Base-by-base conservation (phyloP, 92 coral and sea anemone species). In the Paragorgia papillata region DNA sequence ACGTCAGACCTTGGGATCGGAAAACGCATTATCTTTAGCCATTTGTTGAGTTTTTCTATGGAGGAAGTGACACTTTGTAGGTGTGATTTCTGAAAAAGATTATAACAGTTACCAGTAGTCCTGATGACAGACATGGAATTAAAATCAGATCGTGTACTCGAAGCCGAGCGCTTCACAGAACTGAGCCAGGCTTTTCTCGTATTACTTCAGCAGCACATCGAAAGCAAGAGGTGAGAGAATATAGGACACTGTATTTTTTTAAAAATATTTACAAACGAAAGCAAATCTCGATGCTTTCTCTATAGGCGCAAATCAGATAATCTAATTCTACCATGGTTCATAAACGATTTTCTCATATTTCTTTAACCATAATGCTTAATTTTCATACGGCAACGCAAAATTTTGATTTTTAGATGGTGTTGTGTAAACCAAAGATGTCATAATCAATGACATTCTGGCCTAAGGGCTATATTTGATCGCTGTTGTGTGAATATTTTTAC, bases 91-190 rank as follows among this genome's bases (percentile, higher is more conserved):
- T 15, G 14, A 2, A 7, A 46, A 7, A 7, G 7, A 46, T 46
- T 7, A 2, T 46, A n/a, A 15, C 12, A 46, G 53, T 46, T 46
- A 46, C 15, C 15, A 2, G 53, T 2, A 2, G 2, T 46, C n/a
- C 15, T 7, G 2, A 46, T 46, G 53, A 46, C 53, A 46, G 31
- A 29, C 6, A 22, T 13, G 3, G 62, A 56, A 8, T 14, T 56
- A 13, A 71, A 54, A 13, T 4, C 44, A 7, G 43, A 28, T 3
- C 18, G 32, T 21, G 40, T 30, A 17, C 12, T 30, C 17, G 78
- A 71, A 30, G 64, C 58, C 17, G 78, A 71, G 33, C 18, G n/a
- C 24, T 71, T 71, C 33, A 34, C 48, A 15, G 78, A 71, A 25
- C 26, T 71, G 34, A 71, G 49, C 12, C 62, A 41, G 24, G 78